Evolutionary conservation across 2,888 invertebrate species (phyloP), one percentile per base, ranked within the genome.

Genomic region (Cotesia congregata): DNA sequence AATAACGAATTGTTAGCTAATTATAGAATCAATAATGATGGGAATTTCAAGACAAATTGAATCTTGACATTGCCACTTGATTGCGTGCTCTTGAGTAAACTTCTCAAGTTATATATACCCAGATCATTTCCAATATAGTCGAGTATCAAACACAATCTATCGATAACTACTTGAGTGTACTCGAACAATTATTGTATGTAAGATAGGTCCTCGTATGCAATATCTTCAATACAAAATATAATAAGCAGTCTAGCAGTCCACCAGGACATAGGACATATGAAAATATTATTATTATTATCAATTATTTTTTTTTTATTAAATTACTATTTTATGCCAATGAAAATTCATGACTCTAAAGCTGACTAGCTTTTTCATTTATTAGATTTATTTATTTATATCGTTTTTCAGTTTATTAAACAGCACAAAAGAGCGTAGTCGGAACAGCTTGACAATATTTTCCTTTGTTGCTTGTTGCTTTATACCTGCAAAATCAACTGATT

Each of bases 401-500:
- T 30, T 50, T 50, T 50, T 50, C 12, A 50, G 9, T 50, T 59
- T 15, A 70, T 60, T 70, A n/a, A 59, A 70, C 60, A 60, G n/a
- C 59, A 5, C 15, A 38, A 38, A 70, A 30, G 30, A n/a, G 20
- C n/a, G 6, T 70, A 50, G 12, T 50, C 12, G 2, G 59, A n/a
- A 40, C 59, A 30, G n/a, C 15, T 12, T 1, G 70, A 60, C 70
- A 70, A 60, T 70, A 70, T 70, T 70, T 70, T 60, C 70, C n/a
- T 60, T 39, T 70, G 30, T 70, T 60, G 15, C 59, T 50, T 59
- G 30, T 70, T 60, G 15, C 59, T 50, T 59, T 70, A 15, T 60
- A 30, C 70, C 6, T 12, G 40, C 6, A 68, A 68, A 68, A 39
- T 68, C 41, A 59, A 70, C 59, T n/a, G 60, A 59, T 70, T 70